phyloP scores from a whole-genome alignment of 2,797 vertebrate species.

The Hemitrygon akajei region DNA sequence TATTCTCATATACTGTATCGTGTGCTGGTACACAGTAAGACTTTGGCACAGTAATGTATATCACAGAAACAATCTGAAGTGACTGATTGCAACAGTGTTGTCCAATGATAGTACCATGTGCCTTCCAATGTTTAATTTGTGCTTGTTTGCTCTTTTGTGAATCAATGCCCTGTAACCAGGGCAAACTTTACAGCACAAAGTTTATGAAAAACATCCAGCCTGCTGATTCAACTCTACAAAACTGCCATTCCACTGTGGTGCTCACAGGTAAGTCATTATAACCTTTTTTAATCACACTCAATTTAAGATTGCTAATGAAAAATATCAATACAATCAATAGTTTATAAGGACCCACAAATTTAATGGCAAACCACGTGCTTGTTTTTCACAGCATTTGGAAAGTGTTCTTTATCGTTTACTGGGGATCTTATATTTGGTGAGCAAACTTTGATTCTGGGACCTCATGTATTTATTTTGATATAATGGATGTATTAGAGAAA shows the following conservation, averaged over 20 bases:
- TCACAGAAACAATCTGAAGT: not conserved
- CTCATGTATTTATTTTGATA: not conserved
- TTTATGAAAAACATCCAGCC: conserved; percentile 11
- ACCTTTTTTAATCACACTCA: not conserved
- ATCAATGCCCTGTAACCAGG: not conserved
- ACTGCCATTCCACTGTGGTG: not conserved
- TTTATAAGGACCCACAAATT: not conserved
- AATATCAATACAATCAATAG: not conserved
- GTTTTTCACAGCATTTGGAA: not conserved
- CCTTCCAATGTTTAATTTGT: conserved; percentile 18
- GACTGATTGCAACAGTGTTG: not conserved
- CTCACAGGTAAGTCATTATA: not conserved
- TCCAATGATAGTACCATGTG: not conserved
- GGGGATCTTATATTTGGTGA: not conserved
- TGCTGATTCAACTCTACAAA: not conserved
- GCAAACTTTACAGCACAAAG: not conserved
- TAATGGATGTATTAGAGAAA: not conserved
- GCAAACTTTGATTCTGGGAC: not conserved
- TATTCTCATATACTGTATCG: too few species aligned
- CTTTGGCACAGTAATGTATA: too few species aligned
- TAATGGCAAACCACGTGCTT: not conserved
- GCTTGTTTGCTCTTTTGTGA: not conserved
- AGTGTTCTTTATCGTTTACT: not conserved
- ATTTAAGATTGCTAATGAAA: not conserved
- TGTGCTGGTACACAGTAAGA: too few species aligned